Evolutionary conservation across 2,113 vertebrate genomes (phyloP).

Genomic region (Petaurus breviceps): DNA sequence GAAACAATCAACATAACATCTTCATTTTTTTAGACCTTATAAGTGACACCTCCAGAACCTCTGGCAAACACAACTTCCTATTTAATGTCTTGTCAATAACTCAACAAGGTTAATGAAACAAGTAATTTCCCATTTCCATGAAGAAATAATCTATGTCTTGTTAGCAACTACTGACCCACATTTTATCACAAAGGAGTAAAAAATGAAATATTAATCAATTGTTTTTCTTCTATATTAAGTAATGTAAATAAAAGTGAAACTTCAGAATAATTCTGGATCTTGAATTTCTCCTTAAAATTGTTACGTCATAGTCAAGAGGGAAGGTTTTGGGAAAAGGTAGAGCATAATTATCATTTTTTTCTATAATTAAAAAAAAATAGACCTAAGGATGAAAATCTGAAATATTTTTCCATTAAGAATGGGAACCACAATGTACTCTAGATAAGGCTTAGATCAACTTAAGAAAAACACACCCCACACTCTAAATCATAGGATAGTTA

Average conservation of each 20-base stretch:
- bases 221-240: background rate
- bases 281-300: conserved; percentile 22
- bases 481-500: background rate
- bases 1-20: background rate
- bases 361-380: conserved; percentile 9
- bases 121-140: background rate
- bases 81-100: background rate
- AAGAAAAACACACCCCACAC: conserved; percentile 4
- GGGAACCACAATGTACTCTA: conserved; percentile 27
- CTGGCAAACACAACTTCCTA: background rate
- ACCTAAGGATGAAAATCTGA: background rate
- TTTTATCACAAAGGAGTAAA: background rate
- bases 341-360: background rate
- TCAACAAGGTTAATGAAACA: background rate
- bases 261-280: background rate
- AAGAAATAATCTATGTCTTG: background rate
- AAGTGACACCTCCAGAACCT: background rate
- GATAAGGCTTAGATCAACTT: conserved; percentile 15
- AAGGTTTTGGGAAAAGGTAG: background rate
- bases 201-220: background rate
- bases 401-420: conserved; percentile 38
- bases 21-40: background rate
- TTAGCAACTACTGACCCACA: background rate
- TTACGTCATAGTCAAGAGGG: conserved; percentile 26
- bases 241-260: background rate